Evolutionary conservation across 2,113 vertebrate species (phyloP).

Genomic region (Rhinolophus ferrumequinum): DNA sequence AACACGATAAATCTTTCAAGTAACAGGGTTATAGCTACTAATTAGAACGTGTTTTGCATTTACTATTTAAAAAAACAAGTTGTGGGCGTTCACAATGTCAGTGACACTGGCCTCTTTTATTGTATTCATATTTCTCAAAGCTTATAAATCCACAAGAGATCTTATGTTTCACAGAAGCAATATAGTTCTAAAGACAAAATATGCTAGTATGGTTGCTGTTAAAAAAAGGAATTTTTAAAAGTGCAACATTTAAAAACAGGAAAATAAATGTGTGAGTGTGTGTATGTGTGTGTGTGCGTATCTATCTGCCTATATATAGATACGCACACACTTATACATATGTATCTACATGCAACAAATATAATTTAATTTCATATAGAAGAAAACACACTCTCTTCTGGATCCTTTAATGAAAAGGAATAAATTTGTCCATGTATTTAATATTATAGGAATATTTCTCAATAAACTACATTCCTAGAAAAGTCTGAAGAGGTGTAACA

Average conservation of each 20-base stretch:
- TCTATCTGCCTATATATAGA: no score
- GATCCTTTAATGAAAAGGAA: slow-evolving; percentile 51
- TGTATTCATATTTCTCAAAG: slow-evolving; percentile 79
- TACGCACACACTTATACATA: accelerated
- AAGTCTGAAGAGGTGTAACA: background rate
- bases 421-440: slow-evolving; percentile 43
- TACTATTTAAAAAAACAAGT: slow-evolving; percentile 82
- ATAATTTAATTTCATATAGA: slow-evolving; percentile 44
- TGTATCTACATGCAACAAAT: background rate
- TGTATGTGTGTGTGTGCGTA: background rate
- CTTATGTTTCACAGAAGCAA: slow-evolving; percentile 77
- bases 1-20: slow-evolving; percentile 77
- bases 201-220: slow-evolving; percentile 60
- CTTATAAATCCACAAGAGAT: slow-evolving; percentile 71
- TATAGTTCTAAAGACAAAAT: slow-evolving; percentile 80
- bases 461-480: slow-evolving; percentile 14
- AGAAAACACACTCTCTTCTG: background rate
- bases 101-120: slow-evolving; percentile 81
- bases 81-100: slow-evolving; percentile 79
- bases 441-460: slow-evolving; percentile 46
- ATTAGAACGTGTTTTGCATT: slow-evolving; percentile 84
- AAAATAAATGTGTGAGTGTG: background rate
- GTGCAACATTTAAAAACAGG: slow-evolving; percentile 47
- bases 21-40: slow-evolving; percentile 84
- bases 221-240: slow-evolving; percentile 67